phyloP scores from a whole-genome alignment of 2,113 vertebrate genomes.

The Hemiscyllium ocellatum region DNA sequence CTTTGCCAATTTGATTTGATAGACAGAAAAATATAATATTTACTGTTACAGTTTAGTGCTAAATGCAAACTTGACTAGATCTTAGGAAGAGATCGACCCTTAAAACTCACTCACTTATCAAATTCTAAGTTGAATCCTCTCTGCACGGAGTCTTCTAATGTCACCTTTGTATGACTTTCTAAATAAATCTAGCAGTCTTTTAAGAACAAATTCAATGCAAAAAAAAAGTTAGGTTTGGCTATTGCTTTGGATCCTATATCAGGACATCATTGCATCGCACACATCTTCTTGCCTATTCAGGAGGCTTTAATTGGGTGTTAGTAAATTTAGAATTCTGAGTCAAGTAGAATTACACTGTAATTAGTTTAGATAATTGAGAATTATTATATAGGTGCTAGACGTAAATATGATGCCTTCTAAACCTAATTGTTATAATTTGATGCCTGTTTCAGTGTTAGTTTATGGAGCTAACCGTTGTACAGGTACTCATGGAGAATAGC shows the following conservation, averaged over 20 bases:
- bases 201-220: neutral
- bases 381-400: neutral
- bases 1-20: too few relatives aligned
- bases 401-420: neutral
- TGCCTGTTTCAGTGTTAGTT: neutral
- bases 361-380: too few relatives aligned
- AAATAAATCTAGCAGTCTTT: neutral
- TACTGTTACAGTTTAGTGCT: neutral
- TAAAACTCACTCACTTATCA: neutral
- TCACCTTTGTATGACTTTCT: neutral
- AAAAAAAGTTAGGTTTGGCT: neutral
- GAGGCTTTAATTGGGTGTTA: neutral
- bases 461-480: neutral
- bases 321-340: neutral
- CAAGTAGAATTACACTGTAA: neutral
- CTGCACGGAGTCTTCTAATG: neutral
- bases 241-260: neutral
- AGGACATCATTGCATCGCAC: neutral
- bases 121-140: neutral
- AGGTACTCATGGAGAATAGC: neutral
- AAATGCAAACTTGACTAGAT: neutral
- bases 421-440: neutral
- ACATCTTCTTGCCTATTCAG: neutral
- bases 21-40: neutral
- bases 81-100: neutral